These are phyloP conservation scores for Phrynocephalus versicolor DNA, from an alignment of 2,113 vertebrate species.

Conservation along the genomic window DNA sequence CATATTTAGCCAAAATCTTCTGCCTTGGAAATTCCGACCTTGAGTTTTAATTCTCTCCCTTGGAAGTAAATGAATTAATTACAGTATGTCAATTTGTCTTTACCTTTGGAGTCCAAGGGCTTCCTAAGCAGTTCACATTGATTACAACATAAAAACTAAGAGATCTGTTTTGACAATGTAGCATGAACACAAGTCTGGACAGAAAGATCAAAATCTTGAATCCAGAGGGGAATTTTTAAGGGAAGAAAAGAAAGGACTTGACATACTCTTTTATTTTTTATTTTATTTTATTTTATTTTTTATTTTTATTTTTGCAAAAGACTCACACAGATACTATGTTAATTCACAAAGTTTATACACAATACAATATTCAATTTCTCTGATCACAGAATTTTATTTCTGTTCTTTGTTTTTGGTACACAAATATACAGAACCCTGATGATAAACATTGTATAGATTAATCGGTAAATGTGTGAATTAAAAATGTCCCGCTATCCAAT, in stretches of 20 bases:
- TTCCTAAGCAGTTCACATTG: background rate
- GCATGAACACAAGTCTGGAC: too few species aligned
- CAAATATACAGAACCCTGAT: background rate
- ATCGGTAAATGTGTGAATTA: background rate
- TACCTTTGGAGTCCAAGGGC: background rate
- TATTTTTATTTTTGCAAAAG: background rate
- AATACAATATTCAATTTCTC: background rate
- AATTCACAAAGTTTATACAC: background rate
- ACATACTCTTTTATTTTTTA: too few species aligned
- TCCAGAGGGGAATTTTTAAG: background rate
- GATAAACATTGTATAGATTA: background rate
- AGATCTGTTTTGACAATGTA: too few species aligned
- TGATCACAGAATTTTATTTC: background rate
- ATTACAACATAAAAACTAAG: background rate
- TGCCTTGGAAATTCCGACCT: background rate
- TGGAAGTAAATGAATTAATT: background rate
- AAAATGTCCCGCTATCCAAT: background rate
- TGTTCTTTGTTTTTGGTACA: background rate
- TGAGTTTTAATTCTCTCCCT: background rate
- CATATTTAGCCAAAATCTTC: background rate
- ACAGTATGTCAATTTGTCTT: background rate
- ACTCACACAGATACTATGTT: background rate
- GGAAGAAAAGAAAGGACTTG: background rate
- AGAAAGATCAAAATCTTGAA: background rate
- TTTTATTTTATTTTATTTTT: too few species aligned